Base-by-base conservation (phyloP, 92 coral and sea anemone species). In the Pocillopora grandis region DNA sequence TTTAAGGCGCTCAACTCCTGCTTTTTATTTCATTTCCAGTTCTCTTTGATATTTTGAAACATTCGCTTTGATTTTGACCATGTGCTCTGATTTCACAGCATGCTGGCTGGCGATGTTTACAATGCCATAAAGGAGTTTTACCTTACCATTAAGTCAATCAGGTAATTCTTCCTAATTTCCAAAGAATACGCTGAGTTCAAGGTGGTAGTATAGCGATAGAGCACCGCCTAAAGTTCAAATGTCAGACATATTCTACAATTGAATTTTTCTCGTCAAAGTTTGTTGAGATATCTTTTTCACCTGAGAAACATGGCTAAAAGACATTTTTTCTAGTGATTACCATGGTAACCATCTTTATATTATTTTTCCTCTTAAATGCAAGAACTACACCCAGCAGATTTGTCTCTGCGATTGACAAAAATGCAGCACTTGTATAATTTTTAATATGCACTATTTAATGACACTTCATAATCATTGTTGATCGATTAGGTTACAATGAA, bases 71-170 rank as follows among this genome's bases (percentile, higher is more conserved):
- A 17, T 37, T 7, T 36, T 37, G 18, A 37, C 13, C 1, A 16
- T 0, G 19, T 67, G 36, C 63, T 3, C 3, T 67, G 67, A 31
- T 67, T 36, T 66, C 19, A 37, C 60, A 89, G 91, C 16, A 68
- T 92, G 68, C 87, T 63, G 77, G 61, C 58, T 2, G 95, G 95
- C 5, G 93, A 92, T 1, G 85, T 78, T 52, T 89, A 49, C 87
- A 48, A 66, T 19, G 31, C 56, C 56, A 84, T 92, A 55, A 92
- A 87, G 70, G 95, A 92, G 64, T 92, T 92, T 61, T 58, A 71
- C 49, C 80, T 92, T 3, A 69, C 86, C 37, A 78, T 92, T 59
- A 84, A 76, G 58, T 64, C 95, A n/a, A 89, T 92, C 84, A 87
- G 91, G 91, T 89, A 73, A 33, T 36, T 11, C 72, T 31, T 31